Conservation (phyloP, 2,888 invertebrate genomes). For the Ectropis crepuscularia region DNA sequence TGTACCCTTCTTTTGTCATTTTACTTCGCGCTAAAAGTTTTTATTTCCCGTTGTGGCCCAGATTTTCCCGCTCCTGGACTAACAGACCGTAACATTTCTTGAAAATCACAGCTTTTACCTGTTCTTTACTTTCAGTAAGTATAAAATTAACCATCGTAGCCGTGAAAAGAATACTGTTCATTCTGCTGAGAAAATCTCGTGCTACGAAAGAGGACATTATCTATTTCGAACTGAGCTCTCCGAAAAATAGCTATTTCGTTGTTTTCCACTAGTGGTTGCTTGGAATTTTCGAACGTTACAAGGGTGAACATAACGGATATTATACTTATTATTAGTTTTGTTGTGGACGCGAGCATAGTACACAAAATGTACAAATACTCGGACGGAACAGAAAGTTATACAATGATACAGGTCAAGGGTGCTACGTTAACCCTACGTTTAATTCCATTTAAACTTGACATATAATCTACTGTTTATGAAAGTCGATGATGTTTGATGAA, state of each 20-base stretch:
- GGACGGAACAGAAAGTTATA: not conserved
- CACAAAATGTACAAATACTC: slow-evolving; percentile 6
- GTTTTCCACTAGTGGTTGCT: slow-evolving; percentile 24
- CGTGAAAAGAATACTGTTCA: slow-evolving; percentile 17
- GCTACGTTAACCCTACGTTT: not conserved
- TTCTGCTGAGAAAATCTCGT: slow-evolving; percentile 12
- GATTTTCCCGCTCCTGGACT: slow-evolving; percentile 6
- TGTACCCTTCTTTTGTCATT: slow-evolving; percentile 23
- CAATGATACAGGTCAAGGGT: not conserved
- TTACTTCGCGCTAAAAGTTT: slow-evolving; percentile 21
- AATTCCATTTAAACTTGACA: not conserved
- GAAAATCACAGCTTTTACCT: slow-evolving; percentile 28
- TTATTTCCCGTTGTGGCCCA: slow-evolving; percentile 15
- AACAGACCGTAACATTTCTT: slow-evolving; percentile 21
- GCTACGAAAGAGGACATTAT: slow-evolving; percentile 1
- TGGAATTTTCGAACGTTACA: slow-evolving; percentile 10
- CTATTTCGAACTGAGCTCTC: slow-evolving; percentile 23
- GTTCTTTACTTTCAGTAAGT: slow-evolving; percentile 20
- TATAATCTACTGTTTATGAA: not conserved
- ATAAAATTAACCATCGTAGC: slow-evolving; percentile 18
- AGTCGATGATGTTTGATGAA: no score
- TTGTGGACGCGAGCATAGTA: slow-evolving; percentile 3
- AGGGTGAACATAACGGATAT: slow-evolving; percentile 14
- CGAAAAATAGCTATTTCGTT: slow-evolving; percentile 26
- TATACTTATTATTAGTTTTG: not conserved